These are phyloP conservation scores for Prenolepis imparis DNA, from an alignment of 2,888 invertebrate species.

Conservation along the genomic window DNA sequence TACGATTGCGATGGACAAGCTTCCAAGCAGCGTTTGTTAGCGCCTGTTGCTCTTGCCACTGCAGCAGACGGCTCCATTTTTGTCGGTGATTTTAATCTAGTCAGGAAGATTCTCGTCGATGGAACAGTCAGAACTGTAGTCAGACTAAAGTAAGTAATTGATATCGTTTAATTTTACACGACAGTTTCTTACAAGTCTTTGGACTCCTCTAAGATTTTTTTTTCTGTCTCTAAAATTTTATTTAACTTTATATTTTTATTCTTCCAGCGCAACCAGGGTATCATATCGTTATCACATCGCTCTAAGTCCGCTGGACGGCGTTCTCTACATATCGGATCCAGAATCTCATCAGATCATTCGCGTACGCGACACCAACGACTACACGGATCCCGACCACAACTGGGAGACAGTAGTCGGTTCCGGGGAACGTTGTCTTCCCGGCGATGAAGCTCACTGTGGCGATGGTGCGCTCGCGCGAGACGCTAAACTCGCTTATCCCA, in stretches of 20 bases:
- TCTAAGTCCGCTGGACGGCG: conserved; percentile 96
- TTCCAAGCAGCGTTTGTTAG: conserved; percentile 93
- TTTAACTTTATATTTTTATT: neutral
- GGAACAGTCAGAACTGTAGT: conserved; percentile 94
- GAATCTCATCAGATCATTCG: conserved; percentile 97
- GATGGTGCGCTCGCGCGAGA: conserved; percentile 97
- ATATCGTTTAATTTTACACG: conserved; percentile 5
- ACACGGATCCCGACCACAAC: conserved; percentile 95
- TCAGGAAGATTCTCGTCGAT: conserved; percentile 94
- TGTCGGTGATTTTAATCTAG: conserved; percentile 98
- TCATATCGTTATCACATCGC: conserved; percentile 99
- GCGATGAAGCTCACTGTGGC: conserved; percentile 98
- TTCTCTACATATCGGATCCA: conserved; percentile 97
- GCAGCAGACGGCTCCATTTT: conserved; percentile 97
- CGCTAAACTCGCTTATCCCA: conserved; percentile 98
- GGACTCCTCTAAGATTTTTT: neutral
- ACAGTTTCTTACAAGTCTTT: too few species aligned
- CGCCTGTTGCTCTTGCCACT: conserved; percentile 96
- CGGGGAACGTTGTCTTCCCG: conserved; percentile 96
- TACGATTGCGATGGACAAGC: conserved; percentile 93
- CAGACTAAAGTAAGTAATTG: conserved; percentile 91
- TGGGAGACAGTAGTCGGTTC: conserved; percentile 98
- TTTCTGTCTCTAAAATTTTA: neutral
- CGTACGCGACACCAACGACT: conserved; percentile 94
- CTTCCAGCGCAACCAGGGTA: conserved; percentile 94